Percentiles rank a stretch among this genome's conserved stretches.
Evolutionary conservation across 2,888 invertebrate genomes (phyloP).

Genomic region (Proisotoma minuta): DNA sequence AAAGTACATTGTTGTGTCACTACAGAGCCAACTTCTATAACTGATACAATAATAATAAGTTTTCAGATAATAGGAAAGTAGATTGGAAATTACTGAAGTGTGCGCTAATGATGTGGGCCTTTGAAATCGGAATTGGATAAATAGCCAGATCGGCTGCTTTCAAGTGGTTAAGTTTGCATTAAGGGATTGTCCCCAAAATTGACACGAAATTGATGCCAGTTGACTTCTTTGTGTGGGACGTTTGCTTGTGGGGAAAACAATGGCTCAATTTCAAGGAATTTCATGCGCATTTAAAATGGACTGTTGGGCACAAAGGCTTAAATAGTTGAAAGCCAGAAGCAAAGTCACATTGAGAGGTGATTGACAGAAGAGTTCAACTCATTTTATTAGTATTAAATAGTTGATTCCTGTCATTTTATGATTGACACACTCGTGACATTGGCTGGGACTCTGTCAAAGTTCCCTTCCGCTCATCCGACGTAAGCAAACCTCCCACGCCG

Average conservation of each 20-base stretch:
- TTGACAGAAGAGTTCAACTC: neutral
- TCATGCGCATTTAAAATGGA: neutral
- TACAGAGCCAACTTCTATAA: no score
- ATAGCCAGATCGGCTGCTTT: neutral
- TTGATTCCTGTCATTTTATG: neutral
- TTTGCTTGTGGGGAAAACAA: conserved; percentile 5
- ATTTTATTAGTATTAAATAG: conserved; percentile 3
- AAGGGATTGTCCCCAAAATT: neutral
- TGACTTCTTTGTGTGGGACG: neutral
- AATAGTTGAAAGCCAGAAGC: neutral
- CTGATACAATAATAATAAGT: no score
- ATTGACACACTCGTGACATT: conserved; percentile 11
- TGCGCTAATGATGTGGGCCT: conserved; percentile 1
- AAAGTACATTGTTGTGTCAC: no score
- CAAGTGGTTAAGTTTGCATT: neutral
- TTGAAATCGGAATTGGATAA: neutral
- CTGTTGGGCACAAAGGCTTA: no score
- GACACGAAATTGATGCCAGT: neutral
- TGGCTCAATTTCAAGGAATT: conserved; percentile 12
- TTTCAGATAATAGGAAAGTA: neutral
- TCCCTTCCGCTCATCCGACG: conserved; percentile 5
- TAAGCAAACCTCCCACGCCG: neutral
- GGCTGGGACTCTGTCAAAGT: conserved; percentile 7
- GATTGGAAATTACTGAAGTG: conserved; percentile 13
- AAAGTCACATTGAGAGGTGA: neutral